Base-by-base conservation (phyloP, 2,888 invertebrate species). In the Apodemia hepburni region DNA sequence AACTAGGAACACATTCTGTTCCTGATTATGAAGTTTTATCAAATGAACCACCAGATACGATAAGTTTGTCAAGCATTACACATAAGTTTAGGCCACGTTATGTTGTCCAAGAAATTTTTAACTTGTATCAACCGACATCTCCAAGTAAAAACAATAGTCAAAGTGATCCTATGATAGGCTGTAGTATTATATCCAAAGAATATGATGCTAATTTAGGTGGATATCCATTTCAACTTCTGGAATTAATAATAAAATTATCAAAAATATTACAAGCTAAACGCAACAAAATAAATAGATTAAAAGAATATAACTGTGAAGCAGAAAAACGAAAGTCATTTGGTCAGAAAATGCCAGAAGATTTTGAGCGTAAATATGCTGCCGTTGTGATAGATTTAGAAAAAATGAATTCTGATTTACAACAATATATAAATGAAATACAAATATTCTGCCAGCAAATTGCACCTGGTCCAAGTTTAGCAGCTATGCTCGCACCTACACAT, bases 21-120 rank as follows among this genome's bases (percentile, higher is more conserved):
- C 98, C 98, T 27, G 99, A 99, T 87, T 98, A 96, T 89, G 99
- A 99, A 93, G 98, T 99, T 68, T 92, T 98, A 81, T 97, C 98
- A 2, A 97, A 97, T 82, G 98, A 98, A 73, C 95, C 96, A 57
- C 96, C 97, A 57, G 98, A 98, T 79, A 98, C 98, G 29, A 95
- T 98, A 74, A 95, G 97, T 60, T 92, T 98, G 51, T 94, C 96
- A 49, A 96, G 96, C 68, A 96, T 98, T 76, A 94, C 96, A 33
- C 95, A 96, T 75, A 96, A 96, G 75, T 96, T 96, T 74, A 93
- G 96, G 67, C 95, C 96, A 4, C 92, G 95, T 61, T 94, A 93
- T 75, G 92, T 93, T 18, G 82, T 92, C 68, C 93, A 94, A 67
- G 93, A 93, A 68, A 88, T 92, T 65, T 87, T 92, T 57, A 89